phyloP scores from a whole-genome alignment of 2,797 vertebrate species.

The Sphaeramia orbicularis region DNA sequence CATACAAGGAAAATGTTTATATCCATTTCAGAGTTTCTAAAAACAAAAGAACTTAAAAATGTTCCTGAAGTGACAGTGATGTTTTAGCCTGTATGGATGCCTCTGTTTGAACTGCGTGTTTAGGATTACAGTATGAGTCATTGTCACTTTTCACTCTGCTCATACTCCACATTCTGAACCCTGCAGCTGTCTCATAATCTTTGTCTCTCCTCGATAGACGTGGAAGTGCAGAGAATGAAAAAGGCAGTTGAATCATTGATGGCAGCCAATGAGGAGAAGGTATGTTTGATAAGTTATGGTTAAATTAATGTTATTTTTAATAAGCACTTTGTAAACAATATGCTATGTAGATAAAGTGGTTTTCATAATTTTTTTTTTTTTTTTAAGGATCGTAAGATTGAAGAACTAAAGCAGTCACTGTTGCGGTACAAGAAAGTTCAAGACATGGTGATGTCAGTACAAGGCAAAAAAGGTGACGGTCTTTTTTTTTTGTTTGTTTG shows the following conservation, averaged over 20 bases:
- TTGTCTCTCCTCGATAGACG: constrained; percentile 83
- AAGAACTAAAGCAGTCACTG: constrained; percentile 94
- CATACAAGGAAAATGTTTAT: constrained; percentile 8
- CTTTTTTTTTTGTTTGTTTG: background rate
- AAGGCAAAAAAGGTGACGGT: constrained; percentile 90
- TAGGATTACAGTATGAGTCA: constrained; percentile 1
- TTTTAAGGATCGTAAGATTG: constrained; percentile 94
- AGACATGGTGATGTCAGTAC: constrained; percentile 91
- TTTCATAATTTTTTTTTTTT: background rate
- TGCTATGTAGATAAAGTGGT: too few relatives aligned
- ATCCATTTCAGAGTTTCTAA: background rate
- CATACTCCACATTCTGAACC: background rate
- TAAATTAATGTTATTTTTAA: background rate
- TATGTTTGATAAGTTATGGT: constrained; percentile 60
- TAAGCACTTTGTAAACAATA: background rate
- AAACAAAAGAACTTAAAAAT: background rate
- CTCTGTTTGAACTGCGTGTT: constrained; percentile 20
- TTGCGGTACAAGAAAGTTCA: constrained; percentile 95
- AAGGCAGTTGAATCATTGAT: constrained; percentile 95
- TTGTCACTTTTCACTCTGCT: background rate
- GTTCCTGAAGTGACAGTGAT: constrained; percentile 20
- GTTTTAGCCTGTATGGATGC: constrained; percentile 3
- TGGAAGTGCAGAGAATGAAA: constrained; percentile 98
- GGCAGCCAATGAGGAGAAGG: constrained; percentile 99
- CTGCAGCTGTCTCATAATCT: constrained; percentile 1